Base-by-base conservation (phyloP, 2,888 invertebrate species). In the Geotrupes spiniger region DNA sequence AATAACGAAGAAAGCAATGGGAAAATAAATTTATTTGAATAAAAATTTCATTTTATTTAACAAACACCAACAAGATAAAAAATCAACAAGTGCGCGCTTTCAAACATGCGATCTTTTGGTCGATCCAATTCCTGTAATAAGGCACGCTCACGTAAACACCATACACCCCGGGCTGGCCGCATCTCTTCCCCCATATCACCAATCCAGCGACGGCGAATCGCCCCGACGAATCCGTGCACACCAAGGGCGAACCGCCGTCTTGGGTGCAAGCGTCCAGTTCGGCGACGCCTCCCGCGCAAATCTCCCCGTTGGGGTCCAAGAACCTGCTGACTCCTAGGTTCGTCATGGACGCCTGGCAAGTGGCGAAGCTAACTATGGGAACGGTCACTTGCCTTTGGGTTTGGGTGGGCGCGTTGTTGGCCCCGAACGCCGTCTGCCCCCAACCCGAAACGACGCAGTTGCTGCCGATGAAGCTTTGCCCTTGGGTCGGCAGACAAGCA, bases 131-230 rank as follows among this genome's bases (percentile, higher is more conserved):
- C 36, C 82, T 63, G 55, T 83, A 82, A 15, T 78, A 81, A 4
- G 81, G 81, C 1, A 91, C 77, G 63, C 87, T 88, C 15, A 87
- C 85, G 64, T 91, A 91, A 11, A 87, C 89, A 0, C 84, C 91
- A 0, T 89, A 86, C 4, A 89, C 80, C 48, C 83, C 83, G 1
- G 80, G 70, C 54, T 73, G 76, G 0, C 86, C 91, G 57, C 87
- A 87, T 37, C 83, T 84, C 27, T 87, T 81, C 0, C 87, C 87
- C 87, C 87, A 87, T 15, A 84, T 74, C 1, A 87, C 87, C 52
- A 88, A 68, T 0, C 88, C 87, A 4, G 80, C 81, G 1, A 85
- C 75, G 44, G 76, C 74, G 77, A 80, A 84, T 44, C 74, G 76
- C 0, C 79, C 79, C 47, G 72, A 74, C 4, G 54, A 52, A 43